Conservation (phyloP, 2,888 invertebrate species). For the Noctua janthina region DNA sequence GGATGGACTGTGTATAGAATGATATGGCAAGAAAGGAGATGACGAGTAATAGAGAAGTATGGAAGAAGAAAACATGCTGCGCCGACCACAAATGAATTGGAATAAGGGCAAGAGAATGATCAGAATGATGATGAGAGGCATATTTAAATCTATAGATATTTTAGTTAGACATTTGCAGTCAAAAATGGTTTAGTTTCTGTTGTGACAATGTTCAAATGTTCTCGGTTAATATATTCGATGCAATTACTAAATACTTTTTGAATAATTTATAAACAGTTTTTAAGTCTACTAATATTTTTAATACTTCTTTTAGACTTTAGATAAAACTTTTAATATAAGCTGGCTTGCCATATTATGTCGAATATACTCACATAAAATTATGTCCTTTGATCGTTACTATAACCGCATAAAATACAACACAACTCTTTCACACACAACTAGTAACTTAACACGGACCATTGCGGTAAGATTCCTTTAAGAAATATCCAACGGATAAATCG, state of each 20-base stretch:
- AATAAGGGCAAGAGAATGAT: too few relatives aligned
- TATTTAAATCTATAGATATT: background rate
- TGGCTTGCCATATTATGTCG: too few relatives aligned
- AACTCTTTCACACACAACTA: background rate
- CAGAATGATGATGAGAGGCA: background rate
- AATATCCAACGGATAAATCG: constrained; percentile 41
- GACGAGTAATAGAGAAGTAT: too few relatives aligned
- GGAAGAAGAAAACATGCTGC: too few relatives aligned
- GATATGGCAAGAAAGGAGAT: too few relatives aligned
- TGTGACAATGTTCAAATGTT: background rate
- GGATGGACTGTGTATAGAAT: too few relatives aligned
- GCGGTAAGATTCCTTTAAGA: constrained; percentile 29
- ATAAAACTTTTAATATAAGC: too few relatives aligned
- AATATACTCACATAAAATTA: background rate
- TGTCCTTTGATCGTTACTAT: background rate
- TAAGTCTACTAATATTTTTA: background rate
- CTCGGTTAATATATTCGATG: background rate
- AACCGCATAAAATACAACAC: background rate
- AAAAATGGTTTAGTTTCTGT: background rate
- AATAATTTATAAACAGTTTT: background rate
- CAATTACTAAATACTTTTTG: background rate
- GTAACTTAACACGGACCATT: background rate
- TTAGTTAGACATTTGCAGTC: background rate
- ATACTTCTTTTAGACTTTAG: too few relatives aligned
- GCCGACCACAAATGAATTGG: too few relatives aligned